These are phyloP conservation scores for Melinaea marsaeus DNA, from an alignment of 2,888 invertebrate genomes.

Conservation along the genomic window DNA sequence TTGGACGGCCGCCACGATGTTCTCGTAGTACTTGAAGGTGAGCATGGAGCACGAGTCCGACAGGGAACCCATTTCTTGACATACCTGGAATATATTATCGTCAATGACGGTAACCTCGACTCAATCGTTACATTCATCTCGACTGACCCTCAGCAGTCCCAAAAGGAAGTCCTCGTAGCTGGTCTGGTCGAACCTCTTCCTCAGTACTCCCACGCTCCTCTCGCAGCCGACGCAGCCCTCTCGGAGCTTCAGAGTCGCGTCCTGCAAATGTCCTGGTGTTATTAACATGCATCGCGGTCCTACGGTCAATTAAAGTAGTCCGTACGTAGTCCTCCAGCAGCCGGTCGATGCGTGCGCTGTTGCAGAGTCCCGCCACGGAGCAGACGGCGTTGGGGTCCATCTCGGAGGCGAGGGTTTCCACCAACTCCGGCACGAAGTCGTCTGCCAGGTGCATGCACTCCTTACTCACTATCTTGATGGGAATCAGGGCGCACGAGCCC, in stretches of 20 bases:
- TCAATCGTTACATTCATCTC: neutral
- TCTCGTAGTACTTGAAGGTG: constrained; percentile 84
- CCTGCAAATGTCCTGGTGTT: constrained; percentile 34
- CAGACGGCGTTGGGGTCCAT: constrained; percentile 95
- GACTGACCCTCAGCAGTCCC: constrained; percentile 68
- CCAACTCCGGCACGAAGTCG: constrained; percentile 90
- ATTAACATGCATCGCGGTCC: no score
- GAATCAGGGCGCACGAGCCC: constrained; percentile 90
- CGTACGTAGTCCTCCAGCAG: constrained; percentile 77
- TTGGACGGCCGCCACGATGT: constrained; percentile 80
- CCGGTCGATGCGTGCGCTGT: constrained; percentile 83
- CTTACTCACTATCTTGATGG: constrained; percentile 82
- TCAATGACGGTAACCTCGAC: neutral
- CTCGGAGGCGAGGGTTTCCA: constrained; percentile 91
- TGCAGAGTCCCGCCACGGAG: constrained; percentile 91
- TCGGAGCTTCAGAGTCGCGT: constrained; percentile 44
- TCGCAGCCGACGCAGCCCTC: constrained; percentile 69
- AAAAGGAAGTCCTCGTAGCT: constrained; percentile 77
- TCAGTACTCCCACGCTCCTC: constrained; percentile 69
- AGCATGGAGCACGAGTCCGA: constrained; percentile 89
- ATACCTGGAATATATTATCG: constrained; percentile 57
- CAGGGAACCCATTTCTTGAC: constrained; percentile 83
- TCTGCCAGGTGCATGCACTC: constrained; percentile 90
- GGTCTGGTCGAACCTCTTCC: constrained; percentile 74
- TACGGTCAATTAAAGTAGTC: constrained; percentile 19